Conservation (phyloP, 2,888 invertebrate genomes). For the Nomada goodeniana region DNA sequence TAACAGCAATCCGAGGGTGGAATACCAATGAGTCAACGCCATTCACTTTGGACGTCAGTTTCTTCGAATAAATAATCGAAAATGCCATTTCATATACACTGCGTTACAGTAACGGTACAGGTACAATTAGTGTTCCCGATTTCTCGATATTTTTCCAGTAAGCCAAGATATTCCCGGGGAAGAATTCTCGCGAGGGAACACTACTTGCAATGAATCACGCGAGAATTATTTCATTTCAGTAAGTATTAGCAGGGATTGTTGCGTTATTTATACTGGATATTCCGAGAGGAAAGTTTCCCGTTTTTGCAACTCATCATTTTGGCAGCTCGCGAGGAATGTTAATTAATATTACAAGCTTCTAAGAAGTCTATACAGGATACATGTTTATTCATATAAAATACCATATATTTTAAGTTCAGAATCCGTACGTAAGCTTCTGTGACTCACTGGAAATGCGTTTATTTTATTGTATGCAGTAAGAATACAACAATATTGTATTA, state of each 20-base stretch:
- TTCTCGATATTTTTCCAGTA: too few species aligned
- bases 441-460: too few species aligned
- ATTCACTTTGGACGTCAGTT: constrained; percentile 33
- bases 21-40: constrained; percentile 62
- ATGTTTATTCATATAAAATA: too few species aligned
- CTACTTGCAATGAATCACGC: not conserved
- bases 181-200: too few species aligned
- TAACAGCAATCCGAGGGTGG: constrained; percentile 31
- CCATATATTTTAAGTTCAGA: too few species aligned
- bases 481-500: not conserved
- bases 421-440: too few species aligned
- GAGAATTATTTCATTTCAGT: not conserved
- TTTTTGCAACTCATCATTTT: too few species aligned
- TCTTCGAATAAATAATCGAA: constrained; percentile 33
- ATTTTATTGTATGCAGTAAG: not conserved
- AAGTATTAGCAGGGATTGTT: not conserved
- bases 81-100: constrained; percentile 17
- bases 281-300: too few species aligned
- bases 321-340: not conserved
- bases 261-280: not conserved
- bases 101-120: constrained; percentile 29
- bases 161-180: too few species aligned
- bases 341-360: not conserved
- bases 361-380: not conserved
- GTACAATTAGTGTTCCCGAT: too few species aligned